A percentile compares a stretch with the other conserved stretches of the same genome.
These are phyloP conservation scores for Tetragnatha montana DNA, from an alignment of 2,888 invertebrate species.

Conservation along the genomic window DNA sequence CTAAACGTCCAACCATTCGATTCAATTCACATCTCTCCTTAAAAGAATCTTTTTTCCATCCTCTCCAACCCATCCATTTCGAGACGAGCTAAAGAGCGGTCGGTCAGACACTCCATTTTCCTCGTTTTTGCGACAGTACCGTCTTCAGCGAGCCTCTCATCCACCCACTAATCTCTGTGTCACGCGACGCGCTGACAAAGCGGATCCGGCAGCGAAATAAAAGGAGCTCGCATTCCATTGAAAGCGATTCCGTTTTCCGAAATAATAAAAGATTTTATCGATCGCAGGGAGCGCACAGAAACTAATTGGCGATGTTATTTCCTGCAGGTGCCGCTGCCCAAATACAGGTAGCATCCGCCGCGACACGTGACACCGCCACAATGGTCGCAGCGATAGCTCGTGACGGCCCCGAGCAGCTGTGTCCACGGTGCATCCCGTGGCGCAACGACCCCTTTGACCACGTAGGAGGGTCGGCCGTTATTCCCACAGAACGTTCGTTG, in stretches of 20 bases:
- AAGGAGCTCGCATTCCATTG: background rate
- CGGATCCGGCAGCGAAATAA: background rate
- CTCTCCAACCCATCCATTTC: no score
- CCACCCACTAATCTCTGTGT: no score
- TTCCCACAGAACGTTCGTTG: background rate
- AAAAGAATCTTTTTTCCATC: no score
- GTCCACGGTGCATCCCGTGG: constrained; percentile 14
- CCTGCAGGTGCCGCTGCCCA: constrained; percentile 64
- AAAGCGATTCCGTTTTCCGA: background rate
- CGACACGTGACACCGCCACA: constrained; percentile 57
- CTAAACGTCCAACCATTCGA: no score
- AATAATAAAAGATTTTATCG: constrained; percentile 39
- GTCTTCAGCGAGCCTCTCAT: no score
- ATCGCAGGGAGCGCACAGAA: constrained; percentile 33
- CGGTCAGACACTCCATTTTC: no score
- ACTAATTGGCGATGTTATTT: constrained; percentile 66
- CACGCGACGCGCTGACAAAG: background rate
- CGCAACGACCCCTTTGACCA: background rate
- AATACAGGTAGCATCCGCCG: constrained; percentile 57
- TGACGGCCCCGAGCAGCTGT: constrained; percentile 67
- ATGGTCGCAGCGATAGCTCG: constrained; percentile 58
- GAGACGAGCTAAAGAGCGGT: no score
- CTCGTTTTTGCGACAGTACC: no score
- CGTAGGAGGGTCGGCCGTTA: background rate
- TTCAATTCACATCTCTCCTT: no score